Evolutionary conservation across 1,140 invertebrate species (phyloP), one percentile per base, ranked within the genome.

Genomic region (Nomia melanderi): DNA sequence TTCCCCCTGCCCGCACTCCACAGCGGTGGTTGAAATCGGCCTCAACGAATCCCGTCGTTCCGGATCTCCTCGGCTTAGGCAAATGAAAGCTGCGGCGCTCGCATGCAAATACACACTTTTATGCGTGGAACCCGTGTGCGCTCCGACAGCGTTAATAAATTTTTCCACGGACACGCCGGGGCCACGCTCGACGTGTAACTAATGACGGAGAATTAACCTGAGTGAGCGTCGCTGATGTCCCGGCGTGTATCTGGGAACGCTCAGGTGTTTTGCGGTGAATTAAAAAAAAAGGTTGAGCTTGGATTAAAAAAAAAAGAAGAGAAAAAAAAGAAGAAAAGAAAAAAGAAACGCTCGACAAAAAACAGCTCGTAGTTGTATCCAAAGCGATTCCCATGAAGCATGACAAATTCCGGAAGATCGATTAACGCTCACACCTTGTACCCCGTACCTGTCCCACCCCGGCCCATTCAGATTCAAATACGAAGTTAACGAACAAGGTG

Each of bases 401-500:
- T 83, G 76, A 83, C 81, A 82, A 83, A 83, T 82, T 74, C 69
- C 76, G 44, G 8, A 53, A 74, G 78, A 80, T 80, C 73, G 74
- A 84, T 83, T 64, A 79, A 74, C 59, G 65, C 8, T 6, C 54
- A 31, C 64, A 47, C 69, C 77, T 83, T 67, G 53, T 62, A 23
- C 31, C 33, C 29, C 36, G 64, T 80, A 81, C 77, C 76, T 83
- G 79, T 77, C 64, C 27, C 31, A 33, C 54, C 77, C 27, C 44
- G 65, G 63, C 47, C 86, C 70, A 89, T 89, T 89, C 79, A 85
- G 71, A 88, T 88, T 87, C 79, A 87, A 86, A 88, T 87, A 81
- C 77, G 82, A 86, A 86, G 83, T 88, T 88, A 88, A 88, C 84
- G 82, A 88, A 89, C 85, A 85, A 88, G 86, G 86, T 88, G 88